These are phyloP conservation scores for Strongylocentrotus purpuratus DNA, from an alignment of 35 echinoderm and acorn worm genomes.

Conservation along the genomic window DNA sequence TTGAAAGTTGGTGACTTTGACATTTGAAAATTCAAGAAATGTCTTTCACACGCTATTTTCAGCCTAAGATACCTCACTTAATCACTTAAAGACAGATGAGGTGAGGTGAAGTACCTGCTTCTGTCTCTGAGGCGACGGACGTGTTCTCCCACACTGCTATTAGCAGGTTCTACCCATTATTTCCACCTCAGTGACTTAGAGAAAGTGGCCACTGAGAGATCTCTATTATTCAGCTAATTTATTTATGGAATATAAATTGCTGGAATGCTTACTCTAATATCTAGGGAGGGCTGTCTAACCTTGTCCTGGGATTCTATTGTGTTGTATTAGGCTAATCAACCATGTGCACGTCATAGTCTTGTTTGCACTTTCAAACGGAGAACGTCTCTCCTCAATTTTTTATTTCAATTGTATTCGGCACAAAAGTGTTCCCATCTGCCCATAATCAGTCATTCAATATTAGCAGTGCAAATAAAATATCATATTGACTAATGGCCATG, in stretches of 20 bases:
- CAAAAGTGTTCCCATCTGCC: not conserved
- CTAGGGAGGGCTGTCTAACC: not conserved
- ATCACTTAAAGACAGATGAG: no score
- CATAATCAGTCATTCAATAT: not conserved
- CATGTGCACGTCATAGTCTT: not conserved
- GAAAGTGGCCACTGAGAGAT: not conserved
- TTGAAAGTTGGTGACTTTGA: not conserved
- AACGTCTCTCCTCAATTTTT: not conserved
- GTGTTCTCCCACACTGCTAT: not conserved
- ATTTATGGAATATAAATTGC: slow-evolving; percentile 40
- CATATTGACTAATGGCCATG: not conserved
- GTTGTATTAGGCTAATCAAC: slow-evolving; percentile 25
- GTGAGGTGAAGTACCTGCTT: not conserved
- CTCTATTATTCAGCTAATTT: slow-evolving; percentile 39
- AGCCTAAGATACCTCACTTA: no score
- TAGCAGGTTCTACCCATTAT: not conserved
- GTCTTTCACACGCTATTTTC: not conserved
- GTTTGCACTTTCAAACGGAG: not conserved
- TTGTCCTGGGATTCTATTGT: not conserved
- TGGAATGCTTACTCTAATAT: slow-evolving; percentile 16
- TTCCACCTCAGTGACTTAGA: not conserved
- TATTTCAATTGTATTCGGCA: not conserved
- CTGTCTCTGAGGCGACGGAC: not conserved
- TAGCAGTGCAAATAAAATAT: not conserved
- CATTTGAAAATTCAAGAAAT: not conserved